Evolutionary conservation across 1,140 invertebrate species (phyloP), one percentile per base, ranked within the genome.

Genomic region (Neocloeon triangulifer): DNA sequence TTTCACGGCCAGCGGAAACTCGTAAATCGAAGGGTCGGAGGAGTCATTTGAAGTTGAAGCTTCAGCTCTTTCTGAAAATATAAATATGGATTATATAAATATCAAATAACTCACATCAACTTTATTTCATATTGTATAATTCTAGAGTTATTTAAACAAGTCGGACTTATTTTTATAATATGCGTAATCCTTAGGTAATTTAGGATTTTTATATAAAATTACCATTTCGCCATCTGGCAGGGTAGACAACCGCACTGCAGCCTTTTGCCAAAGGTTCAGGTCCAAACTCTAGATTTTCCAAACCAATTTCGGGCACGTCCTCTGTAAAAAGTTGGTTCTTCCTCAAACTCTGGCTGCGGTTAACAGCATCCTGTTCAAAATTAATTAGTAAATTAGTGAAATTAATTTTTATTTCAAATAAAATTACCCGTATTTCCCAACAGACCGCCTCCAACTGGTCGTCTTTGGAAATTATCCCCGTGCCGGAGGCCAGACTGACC

Each of bases 221-320:
- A 29, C 33, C 26, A 28, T 44, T 46, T 43, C 56, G 64, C 35
- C 58, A 51, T 39, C 52, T 58, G 23, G 73, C 75, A 16, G 70
- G 61, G 48, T 84, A 80, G 4, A 88, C 77, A 20, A 73, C 77
- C 23, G 75, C 80, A 41, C 71, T 78, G 47, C 74, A 74, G 16
- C 81, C 81, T 53, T 85, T 80, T 6, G 69, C 75, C 38, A 88
- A 70, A 1, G 64, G 51, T n/a, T n/a, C n/a, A 15, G 64, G 56
- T 2, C 75, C 76, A 35, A 82, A 56, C 32, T 66, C 56, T 35
- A 82, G 62, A 43, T 71, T 55, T 15, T 66, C 52, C 13, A 79
- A 53, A 32, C 25, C 21, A 35, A 29, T 3, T 26, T 36, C 28
- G 33, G 14, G 20, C 23, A 36, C 18, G 25, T 23, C 33, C 19